Base-by-base conservation (phyloP, 2,113 vertebrate species). In the Dicrurus megarhynchus region DNA sequence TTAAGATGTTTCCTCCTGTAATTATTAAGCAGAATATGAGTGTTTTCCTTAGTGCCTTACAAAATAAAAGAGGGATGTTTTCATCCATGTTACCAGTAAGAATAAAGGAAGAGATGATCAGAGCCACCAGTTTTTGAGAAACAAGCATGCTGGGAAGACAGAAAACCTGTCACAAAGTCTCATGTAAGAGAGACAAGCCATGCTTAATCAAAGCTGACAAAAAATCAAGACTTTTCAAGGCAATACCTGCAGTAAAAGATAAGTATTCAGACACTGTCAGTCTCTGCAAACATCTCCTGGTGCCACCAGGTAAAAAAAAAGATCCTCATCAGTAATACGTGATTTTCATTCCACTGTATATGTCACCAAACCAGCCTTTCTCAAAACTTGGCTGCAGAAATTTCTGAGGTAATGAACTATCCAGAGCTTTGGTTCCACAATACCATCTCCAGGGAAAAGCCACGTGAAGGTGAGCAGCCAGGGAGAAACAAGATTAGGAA, bases 191-290 rank as follows among this genome's bases (percentile, higher is more conserved):
- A 90, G 59, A 84, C 20, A 87, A 77, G 13, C 18, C 47, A 75
- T 85, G 42, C 81, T 97, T 97, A 98, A 98, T 98, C 94, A 96
- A 92, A 93, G 84, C 53, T 97, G 98, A 98, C 98, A 98, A 47
- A 97, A 97, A 97, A 98, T 98, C 97, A 98, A 98, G 97, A 96
- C 91, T 97, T 97, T 97, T 97, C 97, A 97, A 94, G 81, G 90
- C 76, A 96, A 88, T 90, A 96, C 91, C 95, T 97, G 78, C 82
- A 93, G 74, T 84, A 93, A 96, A 96, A 94, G 71, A 94, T 95
- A 97, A 97, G 92, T 96, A 95, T 97, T 97, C 97, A 97, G 98
- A 98, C 97, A 96, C 79, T 96, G 97, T 98, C 97, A 98, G 90
- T 95, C 93, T 97, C 97, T 97, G 84, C 96, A 97, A 98, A 98